phyloP scores from a whole-genome alignment of 2,113 vertebrate genomes.

The Rhinoptilus africanus region DNA sequence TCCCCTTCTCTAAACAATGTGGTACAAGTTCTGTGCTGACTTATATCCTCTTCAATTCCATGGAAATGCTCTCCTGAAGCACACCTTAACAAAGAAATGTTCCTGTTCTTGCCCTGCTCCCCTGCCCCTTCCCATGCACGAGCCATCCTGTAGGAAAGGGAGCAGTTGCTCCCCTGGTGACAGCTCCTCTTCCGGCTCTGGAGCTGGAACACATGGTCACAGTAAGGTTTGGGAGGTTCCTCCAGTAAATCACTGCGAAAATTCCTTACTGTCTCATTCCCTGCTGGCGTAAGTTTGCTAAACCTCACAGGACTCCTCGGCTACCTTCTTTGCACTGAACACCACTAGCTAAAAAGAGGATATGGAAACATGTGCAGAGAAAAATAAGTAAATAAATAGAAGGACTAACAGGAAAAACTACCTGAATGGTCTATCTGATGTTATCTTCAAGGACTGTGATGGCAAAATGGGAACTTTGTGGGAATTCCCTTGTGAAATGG shows the following conservation, averaged over 20 bases:
- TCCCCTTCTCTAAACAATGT: neutral
- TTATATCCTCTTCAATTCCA: neutral
- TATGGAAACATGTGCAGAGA: fast-evolving
- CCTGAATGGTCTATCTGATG: neutral
- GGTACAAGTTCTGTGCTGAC: neutral
- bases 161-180: neutral
- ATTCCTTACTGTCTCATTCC: neutral
- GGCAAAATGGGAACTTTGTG: neutral
- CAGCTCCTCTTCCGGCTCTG: neutral
- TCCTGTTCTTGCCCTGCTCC: neutral
- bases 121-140: neutral
- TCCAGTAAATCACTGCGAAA: neutral
- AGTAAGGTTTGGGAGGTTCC: neutral
- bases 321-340: neutral
- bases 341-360: neutral
- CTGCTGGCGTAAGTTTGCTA: neutral
- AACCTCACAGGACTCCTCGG: neutral
- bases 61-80: neutral
- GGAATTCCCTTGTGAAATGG: neutral
- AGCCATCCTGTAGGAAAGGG: neutral
- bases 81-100: neutral
- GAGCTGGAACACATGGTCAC: neutral
- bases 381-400: neutral
- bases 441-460: neutral
- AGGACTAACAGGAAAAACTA: neutral